phyloP scores from a whole-genome alignment of 2,888 invertebrate genomes.

The Lasiommata megera region DNA sequence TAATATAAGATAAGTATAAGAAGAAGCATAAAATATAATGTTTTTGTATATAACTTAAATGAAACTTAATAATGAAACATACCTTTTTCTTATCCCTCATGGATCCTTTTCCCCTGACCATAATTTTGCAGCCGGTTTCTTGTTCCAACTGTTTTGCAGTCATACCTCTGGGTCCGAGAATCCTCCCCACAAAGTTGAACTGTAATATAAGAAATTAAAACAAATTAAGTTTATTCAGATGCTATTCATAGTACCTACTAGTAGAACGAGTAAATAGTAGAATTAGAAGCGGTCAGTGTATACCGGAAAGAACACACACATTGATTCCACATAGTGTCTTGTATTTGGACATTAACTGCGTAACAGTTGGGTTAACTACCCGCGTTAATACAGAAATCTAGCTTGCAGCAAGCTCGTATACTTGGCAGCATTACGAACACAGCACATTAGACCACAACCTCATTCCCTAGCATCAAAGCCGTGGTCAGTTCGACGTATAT shows the following conservation, averaged over 20 bases:
- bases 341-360: conserved; percentile 21
- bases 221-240: not conserved
- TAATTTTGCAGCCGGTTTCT: conserved; percentile 99
- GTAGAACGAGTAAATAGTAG: not conserved
- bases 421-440: conserved; percentile 41
- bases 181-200: conserved; percentile 99
- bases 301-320: conserved; percentile 4
- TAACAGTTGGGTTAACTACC: conserved; percentile 64
- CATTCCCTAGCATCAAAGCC: conserved; percentile 69
- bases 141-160: conserved; percentile 99
- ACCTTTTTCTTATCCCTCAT: conserved; percentile 99
- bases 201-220: conserved; percentile 72
- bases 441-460: conserved; percentile 58
- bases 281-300: no score
- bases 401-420: conserved; percentile 53
- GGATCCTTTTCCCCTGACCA: conserved; percentile 99
- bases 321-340: conserved; percentile 12
- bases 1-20: conserved; percentile 27
- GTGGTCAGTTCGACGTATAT: conserved; percentile 63
- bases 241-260: not conserved
- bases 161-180: conserved; percentile 99
- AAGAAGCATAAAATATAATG: no score
- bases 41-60: not conserved
- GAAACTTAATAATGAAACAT: conserved; percentile 34
- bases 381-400: conserved; percentile 62